Evolutionary conservation across 30 jellyfish, hydroid and myxozoan species (phyloP), one percentile per base, ranked within the genome.

Genomic region (Aurelia aurita): DNA sequence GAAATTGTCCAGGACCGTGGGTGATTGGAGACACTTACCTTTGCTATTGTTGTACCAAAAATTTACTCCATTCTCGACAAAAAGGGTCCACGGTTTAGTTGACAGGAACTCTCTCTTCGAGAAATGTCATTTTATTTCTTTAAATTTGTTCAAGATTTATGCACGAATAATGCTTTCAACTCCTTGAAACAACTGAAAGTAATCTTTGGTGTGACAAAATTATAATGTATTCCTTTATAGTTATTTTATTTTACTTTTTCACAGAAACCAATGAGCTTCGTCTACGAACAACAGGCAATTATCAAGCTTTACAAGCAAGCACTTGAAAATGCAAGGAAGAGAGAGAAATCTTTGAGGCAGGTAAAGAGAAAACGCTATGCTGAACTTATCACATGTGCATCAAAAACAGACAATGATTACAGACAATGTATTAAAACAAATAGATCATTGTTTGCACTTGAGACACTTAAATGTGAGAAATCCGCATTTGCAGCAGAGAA

Each of bases 381-480:
- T 16, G 13, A 55, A 14, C 67, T 55, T 16, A 55, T 55, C 67
- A 55, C 67, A 10, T 55, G 67, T 55, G 3, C 67, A 55, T 19
- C 25, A 16, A 55, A 55, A 14, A 19, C 67, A 19, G 67, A 55
- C 67, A 55, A 2, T 22, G 67, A 55, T 6, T 55, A 5, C 67
- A 22, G 29, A 55, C 67, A 55, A 22, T 55, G 67, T 28, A n/a
- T 55, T 28, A 22, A 55, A 55, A 10, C 67, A 8, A 55, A 55
- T 55, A n/a, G 29, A 55, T 55, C 67, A 55, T 55, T 55, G 67
- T 55, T 55, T 55, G 67, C 11, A 55, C 25, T 55, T 55, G 67
- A 55, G 1, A 14, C 31, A 16, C 29, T 55, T 2, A 55, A 14
- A 55, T 55, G 25, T 55, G 67, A 55, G 25, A 22, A n/a, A 55